A percentile compares a stretch with the other conserved stretches of the same genome.
Evolutionary conservation across 2,797 vertebrate genomes (phyloP).

Genomic region (Helicolenus hilgendorfi): DNA sequence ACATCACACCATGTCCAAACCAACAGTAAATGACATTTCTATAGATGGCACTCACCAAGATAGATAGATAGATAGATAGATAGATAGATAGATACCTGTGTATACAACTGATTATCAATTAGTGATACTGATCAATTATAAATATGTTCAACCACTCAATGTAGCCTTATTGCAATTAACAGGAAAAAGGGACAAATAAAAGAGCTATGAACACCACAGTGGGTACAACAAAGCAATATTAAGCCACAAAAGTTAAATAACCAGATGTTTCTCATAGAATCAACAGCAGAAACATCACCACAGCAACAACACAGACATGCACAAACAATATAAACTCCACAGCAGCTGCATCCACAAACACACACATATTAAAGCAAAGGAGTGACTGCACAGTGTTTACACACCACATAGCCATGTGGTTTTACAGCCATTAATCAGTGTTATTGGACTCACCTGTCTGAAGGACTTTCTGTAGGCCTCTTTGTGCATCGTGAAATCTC

Average conservation of each 20-base stretch:
- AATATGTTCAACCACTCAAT: neutral
- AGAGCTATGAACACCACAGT: neutral
- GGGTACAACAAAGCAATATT: neutral
- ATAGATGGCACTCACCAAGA: neutral
- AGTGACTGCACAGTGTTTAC: neutral
- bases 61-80: too few relatives aligned
- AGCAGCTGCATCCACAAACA: neutral
- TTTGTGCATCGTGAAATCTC: neutral
- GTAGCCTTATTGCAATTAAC: neutral
- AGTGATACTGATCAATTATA: neutral
- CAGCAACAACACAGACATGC: neutral
- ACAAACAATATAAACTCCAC: neutral
- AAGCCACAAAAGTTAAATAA: neutral
- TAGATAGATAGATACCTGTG: too few relatives aligned
- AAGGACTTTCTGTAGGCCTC: accelerated
- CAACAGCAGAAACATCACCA: neutral
- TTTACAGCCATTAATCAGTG: neutral
- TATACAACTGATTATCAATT: neutral
- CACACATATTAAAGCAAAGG: neutral
- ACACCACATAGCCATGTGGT: neutral
- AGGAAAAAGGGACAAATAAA: neutral
- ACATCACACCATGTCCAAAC: neutral
- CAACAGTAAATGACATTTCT: neutral
- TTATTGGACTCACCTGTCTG: neutral
- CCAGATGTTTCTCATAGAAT: neutral